Percentiles rank a stretch among this genome's conserved stretches.
Evolutionary conservation across 2,113 vertebrate genomes (phyloP).

Genomic region (Sinocyclocheilus grahami): DNA sequence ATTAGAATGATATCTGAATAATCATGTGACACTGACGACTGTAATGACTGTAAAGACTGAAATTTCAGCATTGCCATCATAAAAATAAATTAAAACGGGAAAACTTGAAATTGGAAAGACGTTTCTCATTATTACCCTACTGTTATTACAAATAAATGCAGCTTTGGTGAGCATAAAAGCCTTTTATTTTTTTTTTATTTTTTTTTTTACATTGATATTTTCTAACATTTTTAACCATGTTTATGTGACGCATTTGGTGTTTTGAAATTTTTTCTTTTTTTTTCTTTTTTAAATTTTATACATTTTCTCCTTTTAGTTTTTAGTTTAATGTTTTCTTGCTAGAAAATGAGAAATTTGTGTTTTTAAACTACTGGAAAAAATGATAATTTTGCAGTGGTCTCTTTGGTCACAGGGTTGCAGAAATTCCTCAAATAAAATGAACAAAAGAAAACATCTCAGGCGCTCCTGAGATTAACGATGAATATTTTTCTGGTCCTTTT

Average conservation of each 20-base stretch:
- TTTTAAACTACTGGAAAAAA: not conserved
- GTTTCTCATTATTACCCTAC: not conserved
- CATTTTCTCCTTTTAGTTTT: not conserved
- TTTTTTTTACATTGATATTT: too few species aligned
- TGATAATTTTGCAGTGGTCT: too few species aligned
- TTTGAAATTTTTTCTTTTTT: not conserved
- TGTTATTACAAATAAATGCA: not conserved
- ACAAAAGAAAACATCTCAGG: constrained; percentile 7
- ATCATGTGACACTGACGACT: too few species aligned
- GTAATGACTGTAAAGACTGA: too few species aligned
- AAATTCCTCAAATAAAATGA: not conserved
- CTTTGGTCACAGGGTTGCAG: too few species aligned
- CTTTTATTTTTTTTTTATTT: too few species aligned
- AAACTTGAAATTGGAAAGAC: not conserved
- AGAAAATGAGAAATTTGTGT: not conserved
- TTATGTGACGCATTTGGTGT: not conserved
- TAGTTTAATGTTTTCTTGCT: not conserved
- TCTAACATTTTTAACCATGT: too few species aligned
- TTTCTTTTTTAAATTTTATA: not conserved
- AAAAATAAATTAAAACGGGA: too few species aligned
- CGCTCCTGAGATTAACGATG: not conserved
- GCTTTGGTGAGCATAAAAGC: not conserved
- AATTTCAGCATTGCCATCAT: too few species aligned
- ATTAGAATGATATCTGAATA: too few species aligned
- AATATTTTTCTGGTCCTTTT: not conserved